Evolutionary conservation across 2,888 invertebrate genomes (phyloP), one percentile per base, ranked within the genome.

Genomic region (Siphlonurus alternatus): DNA sequence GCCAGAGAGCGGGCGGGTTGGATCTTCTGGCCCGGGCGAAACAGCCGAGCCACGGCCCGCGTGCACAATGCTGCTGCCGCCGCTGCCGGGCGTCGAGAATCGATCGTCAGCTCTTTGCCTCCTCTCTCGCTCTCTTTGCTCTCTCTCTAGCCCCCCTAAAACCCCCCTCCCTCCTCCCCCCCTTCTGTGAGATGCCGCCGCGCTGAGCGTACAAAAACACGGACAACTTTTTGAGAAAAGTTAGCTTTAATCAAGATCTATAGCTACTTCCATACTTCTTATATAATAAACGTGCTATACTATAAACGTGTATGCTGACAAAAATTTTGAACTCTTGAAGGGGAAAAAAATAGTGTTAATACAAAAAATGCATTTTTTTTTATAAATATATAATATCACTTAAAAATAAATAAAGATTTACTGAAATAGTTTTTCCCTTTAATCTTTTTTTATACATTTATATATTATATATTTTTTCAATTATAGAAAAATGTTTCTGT

Each of bases 91-190:
- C 56, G 56, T 56, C 56, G 56, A 56, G 56, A 56, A 56, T 56
- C 56, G 56, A 56, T 56, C 56, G 56, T 56, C 56, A 56, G 56
- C 56, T 56, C 56, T 56, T 56, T 56, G n/a, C 19, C 56, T 56
- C n/a, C n/a, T 56, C 56, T 22, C 56, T 22, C 56, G 5, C 38
- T 38, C 38, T 38, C 38, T n/a, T n/a, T n/a, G 5, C 38, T 38
- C 38, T 38, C 38, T 38, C 38, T 38, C 38, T 38, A 5, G n/a
- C 38, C 15, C 38, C 15, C 38, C 15, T 15, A 10, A 38, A 15
- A 10, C 38, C 38, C 38, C 38, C 38, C 7, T 38, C 15, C 15
- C 38, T 15, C 38, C 15, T 10, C 5, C 38, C 15, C 15, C 38
- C 38, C 15, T 15, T 15, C 38, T 15, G 7, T 38, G 38, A 38